Evolutionary conservation across 2,797 vertebrate genomes (phyloP).

Genomic region (Okamejei kenojei): DNA sequence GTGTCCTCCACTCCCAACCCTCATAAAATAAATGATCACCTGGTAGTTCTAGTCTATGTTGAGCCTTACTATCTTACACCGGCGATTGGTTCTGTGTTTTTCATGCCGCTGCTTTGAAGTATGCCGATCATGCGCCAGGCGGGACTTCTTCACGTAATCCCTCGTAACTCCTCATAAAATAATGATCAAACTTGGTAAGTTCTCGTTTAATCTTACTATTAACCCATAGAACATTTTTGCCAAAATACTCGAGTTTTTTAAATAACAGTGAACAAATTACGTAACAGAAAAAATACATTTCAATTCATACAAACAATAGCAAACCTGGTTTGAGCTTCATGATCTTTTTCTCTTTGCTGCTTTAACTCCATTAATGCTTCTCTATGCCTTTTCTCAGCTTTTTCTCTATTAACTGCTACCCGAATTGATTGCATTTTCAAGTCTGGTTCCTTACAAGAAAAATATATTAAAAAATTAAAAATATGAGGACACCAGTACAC

Average conservation of each 20-base stretch:
- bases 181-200: too few species aligned
- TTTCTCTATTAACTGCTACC: conserved; percentile 62
- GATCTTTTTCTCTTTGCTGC: conserved; percentile 61
- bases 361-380: conserved; percentile 78
- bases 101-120: too few species aligned
- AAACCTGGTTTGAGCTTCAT: conserved; percentile 65
- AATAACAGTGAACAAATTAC: neutral
- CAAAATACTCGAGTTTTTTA: neutral
- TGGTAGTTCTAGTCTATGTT: too few species aligned
- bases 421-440: conserved; percentile 59
- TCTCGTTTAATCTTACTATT: too few species aligned
- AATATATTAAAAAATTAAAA: neutral
- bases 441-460: conserved; percentile 67
- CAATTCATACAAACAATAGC: conserved; percentile 15
- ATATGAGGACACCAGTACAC: neutral
- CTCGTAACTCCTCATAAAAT: too few species aligned
- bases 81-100: too few species aligned
- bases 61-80: too few species aligned
- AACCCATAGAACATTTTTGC: neutral
- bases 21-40: too few species aligned
- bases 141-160: too few species aligned
- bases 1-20: too few species aligned
- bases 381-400: conserved; percentile 69
- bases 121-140: too few species aligned
- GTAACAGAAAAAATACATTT: neutral